Evolutionary conservation across 2,113 vertebrate genomes (phyloP).

Genomic region (Paradisaea rubra): DNA sequence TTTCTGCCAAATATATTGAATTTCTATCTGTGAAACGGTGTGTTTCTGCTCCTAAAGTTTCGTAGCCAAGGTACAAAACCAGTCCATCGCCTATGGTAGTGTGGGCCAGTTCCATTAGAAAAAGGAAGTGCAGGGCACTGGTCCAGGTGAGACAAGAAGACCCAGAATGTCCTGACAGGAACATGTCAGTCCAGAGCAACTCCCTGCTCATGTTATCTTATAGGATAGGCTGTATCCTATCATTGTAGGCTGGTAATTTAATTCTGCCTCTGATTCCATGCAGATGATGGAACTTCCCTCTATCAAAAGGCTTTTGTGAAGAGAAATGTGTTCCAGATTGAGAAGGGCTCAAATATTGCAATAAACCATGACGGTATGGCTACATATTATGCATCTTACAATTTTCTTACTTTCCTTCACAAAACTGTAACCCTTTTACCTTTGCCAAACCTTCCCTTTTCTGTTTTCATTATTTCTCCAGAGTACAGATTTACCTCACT

Average conservation of each 20-base stretch:
- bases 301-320: not conserved
- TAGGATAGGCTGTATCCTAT: not conserved
- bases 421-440: not conserved
- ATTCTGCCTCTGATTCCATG: not conserved
- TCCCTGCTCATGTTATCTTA: not conserved
- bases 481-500: not conserved
- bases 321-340: not conserved
- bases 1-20: not conserved
- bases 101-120: not conserved
- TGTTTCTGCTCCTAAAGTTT: not conserved
- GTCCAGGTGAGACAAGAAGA: not conserved
- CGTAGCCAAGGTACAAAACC: not conserved
- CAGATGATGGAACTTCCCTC: not conserved
- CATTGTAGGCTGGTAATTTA: not conserved
- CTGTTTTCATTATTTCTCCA: not conserved
- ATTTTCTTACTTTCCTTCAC: not conserved
- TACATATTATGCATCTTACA: accelerated
- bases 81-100: not conserved
- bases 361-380: not conserved
- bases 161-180: not conserved
- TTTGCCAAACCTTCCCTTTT: not conserved
- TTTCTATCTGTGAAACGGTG: not conserved
- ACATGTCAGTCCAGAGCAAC: not conserved
- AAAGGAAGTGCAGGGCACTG: not conserved
- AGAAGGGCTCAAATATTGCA: not conserved